phyloP scores from a whole-genome alignment of 2,888 invertebrate species.

The Plebejus anna region DNA sequence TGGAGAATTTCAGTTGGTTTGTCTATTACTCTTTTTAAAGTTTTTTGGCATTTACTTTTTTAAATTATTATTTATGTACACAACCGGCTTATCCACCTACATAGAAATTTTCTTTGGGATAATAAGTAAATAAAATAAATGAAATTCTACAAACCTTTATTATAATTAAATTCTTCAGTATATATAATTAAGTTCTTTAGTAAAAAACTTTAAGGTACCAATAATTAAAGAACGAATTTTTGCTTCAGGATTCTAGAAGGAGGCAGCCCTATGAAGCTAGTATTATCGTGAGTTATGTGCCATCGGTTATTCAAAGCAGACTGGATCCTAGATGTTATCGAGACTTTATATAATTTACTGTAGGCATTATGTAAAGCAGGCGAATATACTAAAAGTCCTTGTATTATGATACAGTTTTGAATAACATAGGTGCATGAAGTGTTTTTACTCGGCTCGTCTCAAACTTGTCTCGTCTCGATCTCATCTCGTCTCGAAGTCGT shows the following conservation, averaged over 20 bases:
- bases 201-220: no score
- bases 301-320: slow-evolving; percentile 25
- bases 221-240: no score
- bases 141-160: neutral
- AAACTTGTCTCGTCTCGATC: no score
- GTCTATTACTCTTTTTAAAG: no score
- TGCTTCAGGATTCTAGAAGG: neutral
- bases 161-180: no score
- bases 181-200: no score
- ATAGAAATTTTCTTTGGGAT: neutral
- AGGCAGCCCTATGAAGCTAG: neutral
- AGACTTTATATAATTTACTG: neutral
- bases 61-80: no score
- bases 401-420: neutral
- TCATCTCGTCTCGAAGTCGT: no score
- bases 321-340: slow-evolving; percentile 10
- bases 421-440: neutral
- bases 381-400: neutral
- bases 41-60: neutral
- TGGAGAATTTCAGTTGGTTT: no score
- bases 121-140: no score
- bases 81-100: no score
- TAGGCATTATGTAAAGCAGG: slow-evolving; percentile 1
- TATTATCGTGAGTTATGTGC: slow-evolving; percentile 18
- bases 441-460: no score